phyloP scores from a whole-genome alignment of 2,113 vertebrate species.

The Odocoileus hemionus region DNA sequence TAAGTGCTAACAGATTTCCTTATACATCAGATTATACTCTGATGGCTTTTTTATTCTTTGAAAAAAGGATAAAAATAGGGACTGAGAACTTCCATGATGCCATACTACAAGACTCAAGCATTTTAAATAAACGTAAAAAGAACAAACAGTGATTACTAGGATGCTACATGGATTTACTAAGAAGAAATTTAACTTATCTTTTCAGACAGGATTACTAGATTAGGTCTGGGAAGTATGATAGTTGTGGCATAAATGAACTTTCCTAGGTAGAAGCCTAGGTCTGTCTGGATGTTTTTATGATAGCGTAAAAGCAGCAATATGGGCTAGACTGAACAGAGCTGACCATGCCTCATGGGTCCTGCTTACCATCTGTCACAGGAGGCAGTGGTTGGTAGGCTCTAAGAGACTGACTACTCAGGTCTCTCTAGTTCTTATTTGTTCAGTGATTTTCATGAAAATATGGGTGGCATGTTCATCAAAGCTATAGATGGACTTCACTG shows the following conservation, averaged over 20 bases:
- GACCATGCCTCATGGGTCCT: background rate
- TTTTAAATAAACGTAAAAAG: background rate
- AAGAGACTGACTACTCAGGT: background rate
- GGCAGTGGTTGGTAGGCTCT: background rate
- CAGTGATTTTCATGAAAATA: background rate
- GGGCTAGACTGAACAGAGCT: background rate
- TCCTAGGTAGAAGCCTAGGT: background rate
- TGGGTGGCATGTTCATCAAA: background rate
- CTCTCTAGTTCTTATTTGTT: background rate
- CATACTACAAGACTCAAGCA: background rate
- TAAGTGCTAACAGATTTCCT: slow-evolving; percentile 12
- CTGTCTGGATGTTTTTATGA: background rate
- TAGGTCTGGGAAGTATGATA: background rate
- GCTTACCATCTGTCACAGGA: background rate
- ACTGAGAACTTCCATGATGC: background rate
- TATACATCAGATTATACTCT: background rate
- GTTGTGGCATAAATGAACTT: background rate
- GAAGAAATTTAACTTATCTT: background rate
- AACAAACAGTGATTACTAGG: background rate
- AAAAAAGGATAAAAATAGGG: slow-evolving; percentile 23
- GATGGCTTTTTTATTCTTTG: background rate
- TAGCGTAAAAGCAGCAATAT: background rate
- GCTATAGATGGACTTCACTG: background rate
- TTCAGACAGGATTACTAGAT: background rate
- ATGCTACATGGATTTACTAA: background rate